phyloP scores from a whole-genome alignment of 2,797 vertebrate species.

The Vipera latastei region DNA sequence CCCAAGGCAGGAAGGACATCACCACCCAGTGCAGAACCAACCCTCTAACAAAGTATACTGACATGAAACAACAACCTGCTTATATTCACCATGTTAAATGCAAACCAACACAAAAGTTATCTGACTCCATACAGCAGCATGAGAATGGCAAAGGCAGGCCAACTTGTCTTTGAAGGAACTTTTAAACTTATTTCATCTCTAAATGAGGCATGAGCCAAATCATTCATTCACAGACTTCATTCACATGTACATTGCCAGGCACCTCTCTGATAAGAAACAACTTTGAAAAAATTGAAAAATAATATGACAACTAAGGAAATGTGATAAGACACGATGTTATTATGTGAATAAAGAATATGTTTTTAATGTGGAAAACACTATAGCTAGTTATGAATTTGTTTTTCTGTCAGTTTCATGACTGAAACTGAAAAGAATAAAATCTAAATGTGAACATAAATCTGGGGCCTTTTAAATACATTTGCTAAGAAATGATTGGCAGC shows the following conservation, averaged over 20 bases:
- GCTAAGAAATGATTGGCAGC: background rate
- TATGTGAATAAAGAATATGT: background rate
- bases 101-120: background rate
- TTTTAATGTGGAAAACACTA: background rate
- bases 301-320: background rate
- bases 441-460: background rate
- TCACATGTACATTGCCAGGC: background rate
- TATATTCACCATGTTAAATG: background rate
- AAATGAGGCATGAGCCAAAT: background rate
- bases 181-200: background rate
- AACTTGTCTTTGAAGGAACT: background rate
- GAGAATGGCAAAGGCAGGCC: background rate
- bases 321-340: background rate
- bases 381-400: background rate
- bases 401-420: background rate
- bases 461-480: background rate
- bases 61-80: background rate
- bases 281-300: background rate
- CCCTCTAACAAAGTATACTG: background rate
- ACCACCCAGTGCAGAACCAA: background rate
- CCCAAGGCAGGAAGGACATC: background rate
- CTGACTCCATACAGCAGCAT: background rate
- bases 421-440: background rate
- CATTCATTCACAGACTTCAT: background rate
- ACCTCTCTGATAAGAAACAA: background rate